Conservation (phyloP, 2,888 invertebrate species). For the Dicranocentrus wangi region DNA sequence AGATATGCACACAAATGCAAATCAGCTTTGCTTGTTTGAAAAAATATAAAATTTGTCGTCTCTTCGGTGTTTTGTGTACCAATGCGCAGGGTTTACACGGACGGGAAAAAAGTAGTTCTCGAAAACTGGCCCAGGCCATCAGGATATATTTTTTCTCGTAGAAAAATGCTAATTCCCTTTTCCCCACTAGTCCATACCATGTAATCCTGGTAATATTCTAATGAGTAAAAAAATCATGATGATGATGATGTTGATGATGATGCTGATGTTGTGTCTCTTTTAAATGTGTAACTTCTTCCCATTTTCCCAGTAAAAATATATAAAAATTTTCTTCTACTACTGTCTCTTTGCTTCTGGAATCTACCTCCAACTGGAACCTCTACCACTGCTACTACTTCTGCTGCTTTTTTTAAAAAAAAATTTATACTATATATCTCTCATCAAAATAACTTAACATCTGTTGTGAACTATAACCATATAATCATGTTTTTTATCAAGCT, state of each 20-base stretch:
- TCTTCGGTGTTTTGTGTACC: neutral
- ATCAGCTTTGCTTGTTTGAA: too few species aligned
- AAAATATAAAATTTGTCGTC: slow-evolving; percentile 7
- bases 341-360: slow-evolving; percentile 5
- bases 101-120: slow-evolving; percentile 25
- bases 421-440: too few species aligned
- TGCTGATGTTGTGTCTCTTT: slow-evolving; percentile 7
- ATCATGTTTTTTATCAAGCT: too few species aligned
- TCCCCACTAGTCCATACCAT: neutral
- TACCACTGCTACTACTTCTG: slow-evolving; percentile 13
- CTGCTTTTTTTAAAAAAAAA: neutral
- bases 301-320: neutral
- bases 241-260: neutral
- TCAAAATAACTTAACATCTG: too few species aligned
- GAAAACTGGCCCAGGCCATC: slow-evolving; percentile 28
- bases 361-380: neutral
- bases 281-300: neutral
- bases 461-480: neutral
- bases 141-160: neutral
- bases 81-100: too few species aligned
- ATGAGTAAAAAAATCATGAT: neutral
- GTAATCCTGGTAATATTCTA: neutral
- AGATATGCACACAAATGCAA: too few species aligned
- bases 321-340: slow-evolving; percentile 4
- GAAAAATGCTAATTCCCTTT: slow-evolving; percentile 14